Conservation (phyloP, 1,140 invertebrate genomes). For the Drosophila hydei region DNA sequence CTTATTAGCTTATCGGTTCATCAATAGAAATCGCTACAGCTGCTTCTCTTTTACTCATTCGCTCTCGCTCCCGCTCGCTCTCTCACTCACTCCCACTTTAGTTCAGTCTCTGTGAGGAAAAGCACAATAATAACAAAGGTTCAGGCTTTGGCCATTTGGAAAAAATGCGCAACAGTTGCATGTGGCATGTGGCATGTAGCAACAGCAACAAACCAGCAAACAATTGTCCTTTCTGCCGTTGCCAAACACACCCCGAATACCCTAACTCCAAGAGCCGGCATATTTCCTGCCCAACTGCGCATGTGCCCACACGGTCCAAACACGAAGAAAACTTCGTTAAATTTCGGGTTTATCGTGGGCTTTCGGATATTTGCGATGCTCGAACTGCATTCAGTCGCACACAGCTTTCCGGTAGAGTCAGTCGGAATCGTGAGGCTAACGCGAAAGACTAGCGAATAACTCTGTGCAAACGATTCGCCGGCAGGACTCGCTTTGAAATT, state of each 20-base stretch:
- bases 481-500: slow-evolving; percentile 2
- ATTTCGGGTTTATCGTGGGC: not conserved
- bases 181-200: slow-evolving; percentile 37
- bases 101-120: not conserved
- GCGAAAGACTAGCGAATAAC: slow-evolving; percentile 5
- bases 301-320: slow-evolving; percentile 70
- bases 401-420: slow-evolving; percentile 57
- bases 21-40: slow-evolving; percentile 20
- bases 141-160: slow-evolving; percentile 55
- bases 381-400: slow-evolving; percentile 51
- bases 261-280: slow-evolving; percentile 47
- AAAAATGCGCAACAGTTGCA: slow-evolving; percentile 81
- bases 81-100: not conserved
- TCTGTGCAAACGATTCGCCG: not conserved
- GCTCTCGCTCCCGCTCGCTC: not conserved
- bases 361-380: slow-evolving; percentile 1
- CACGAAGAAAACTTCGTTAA: slow-evolving; percentile 29
- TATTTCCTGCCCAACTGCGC: slow-evolving; percentile 46
- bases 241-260: slow-evolving; percentile 23
- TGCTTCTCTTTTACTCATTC: not conserved
- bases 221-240: slow-evolving; percentile 73
- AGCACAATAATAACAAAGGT: slow-evolving; percentile 44
- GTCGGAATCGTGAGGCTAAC: slow-evolving; percentile 40
- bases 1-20: slow-evolving; percentile 43
- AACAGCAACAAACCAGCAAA: slow-evolving; percentile 56